A percentile compares a stretch with the other conserved stretches of the same genome.
Conservation (phyloP, 53 echinoderm and acorn worm species). For the Mesocentrotus franciscanus region DNA sequence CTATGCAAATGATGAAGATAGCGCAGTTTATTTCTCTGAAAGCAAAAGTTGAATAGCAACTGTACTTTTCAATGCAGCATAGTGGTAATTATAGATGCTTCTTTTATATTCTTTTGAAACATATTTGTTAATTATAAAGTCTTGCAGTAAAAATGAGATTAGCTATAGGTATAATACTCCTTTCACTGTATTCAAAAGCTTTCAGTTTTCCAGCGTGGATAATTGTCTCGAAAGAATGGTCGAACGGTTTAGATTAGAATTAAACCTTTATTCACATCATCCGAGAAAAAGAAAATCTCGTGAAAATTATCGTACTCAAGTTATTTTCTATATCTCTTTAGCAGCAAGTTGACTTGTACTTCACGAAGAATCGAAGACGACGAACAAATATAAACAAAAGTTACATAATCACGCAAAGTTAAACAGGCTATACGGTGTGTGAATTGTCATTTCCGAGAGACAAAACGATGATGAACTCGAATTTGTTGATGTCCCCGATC, state of each 20-base stretch:
- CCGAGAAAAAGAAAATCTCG: not conserved
- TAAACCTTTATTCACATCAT: not conserved
- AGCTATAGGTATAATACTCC: not conserved
- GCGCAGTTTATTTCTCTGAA: not conserved
- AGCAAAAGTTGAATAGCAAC: not conserved
- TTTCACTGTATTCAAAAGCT: not conserved
- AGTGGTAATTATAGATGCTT: not conserved
- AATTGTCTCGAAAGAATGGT: not conserved
- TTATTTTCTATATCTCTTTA: not conserved
- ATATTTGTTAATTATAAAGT: not conserved
- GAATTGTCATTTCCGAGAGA: slow-evolving; percentile 13
- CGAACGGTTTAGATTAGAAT: not conserved
- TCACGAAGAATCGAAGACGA: not conserved
- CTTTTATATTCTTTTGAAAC: slow-evolving; percentile 6
- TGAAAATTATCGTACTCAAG: not conserved
- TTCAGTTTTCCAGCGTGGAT: not conserved
- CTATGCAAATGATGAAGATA: not conserved
- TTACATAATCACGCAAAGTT: slow-evolving; percentile 37
- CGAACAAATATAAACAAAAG: slow-evolving; percentile 39
- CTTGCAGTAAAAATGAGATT: not conserved
- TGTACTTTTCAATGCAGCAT: not conserved
- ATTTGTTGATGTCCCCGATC: slow-evolving; percentile 46
- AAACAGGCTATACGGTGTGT: not conserved
- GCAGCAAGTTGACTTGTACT: not conserved
- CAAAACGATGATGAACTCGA: slow-evolving; percentile 30